Base-by-base conservation (phyloP, 1,140 invertebrate genomes). In the Zeugodacus cucurbitae region DNA sequence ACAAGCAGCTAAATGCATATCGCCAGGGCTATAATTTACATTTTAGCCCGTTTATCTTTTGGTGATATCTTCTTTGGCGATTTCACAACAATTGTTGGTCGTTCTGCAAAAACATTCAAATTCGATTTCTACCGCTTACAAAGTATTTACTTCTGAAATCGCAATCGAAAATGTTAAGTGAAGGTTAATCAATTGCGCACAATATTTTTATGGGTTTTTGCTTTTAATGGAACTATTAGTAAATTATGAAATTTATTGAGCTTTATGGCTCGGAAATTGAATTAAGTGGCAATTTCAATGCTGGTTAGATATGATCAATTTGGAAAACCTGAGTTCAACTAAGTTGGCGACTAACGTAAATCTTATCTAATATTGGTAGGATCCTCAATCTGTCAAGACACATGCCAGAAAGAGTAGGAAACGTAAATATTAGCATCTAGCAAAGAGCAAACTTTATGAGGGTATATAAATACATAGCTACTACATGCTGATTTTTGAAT, bases 1-100 rank as follows among this genome's bases (percentile, higher is more conserved):
- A 14, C 44, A 10, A 48, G 14, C 10, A 10, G 44, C n/a, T 44
- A 32, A 29, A 22, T 32, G 20, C 32, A 41, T 37, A 37, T 1
- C 74, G n/a, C 29, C 74, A 82, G 74, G 74, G 74, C 74, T 82
- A 44, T 48, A 82, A 48, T 82, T 82, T 82, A 48, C 44, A 48
- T 82, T 82, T 82, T 82, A 26, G 74, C n/a, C 14, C 41, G 74
- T 26, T 82, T 48, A 82, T 82, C 74, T 82, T 82, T 48, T 48
- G 41, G 74, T 82, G 74, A 82, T 82, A 74, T 74, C 34, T 74
- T 41, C 34, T 48, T 37, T 82, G n/a, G n/a, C n/a, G 22, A 48
- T 82, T 82, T 82, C 74, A n/a, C 67, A 74, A 74, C 34, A 34
- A 26, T 62, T 26, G n/a, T 62, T 26, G 6, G n/a, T 17, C 22